Conservation (phyloP, 2,113 vertebrate species). For the Tragelaphus imberbis region DNA sequence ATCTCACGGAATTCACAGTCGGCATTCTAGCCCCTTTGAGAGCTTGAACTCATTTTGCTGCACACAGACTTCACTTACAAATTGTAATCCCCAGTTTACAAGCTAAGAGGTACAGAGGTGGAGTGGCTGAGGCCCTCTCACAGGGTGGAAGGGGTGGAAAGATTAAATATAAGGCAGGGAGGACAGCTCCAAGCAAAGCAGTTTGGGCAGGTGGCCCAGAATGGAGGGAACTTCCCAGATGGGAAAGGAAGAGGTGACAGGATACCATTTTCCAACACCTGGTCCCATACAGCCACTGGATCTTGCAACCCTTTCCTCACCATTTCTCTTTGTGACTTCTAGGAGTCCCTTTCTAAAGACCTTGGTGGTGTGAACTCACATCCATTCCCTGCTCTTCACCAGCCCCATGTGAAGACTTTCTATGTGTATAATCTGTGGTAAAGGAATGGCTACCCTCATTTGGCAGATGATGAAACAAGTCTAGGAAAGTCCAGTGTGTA, state of each 20-base stretch:
- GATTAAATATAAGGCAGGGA: not conserved
- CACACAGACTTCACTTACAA: not conserved
- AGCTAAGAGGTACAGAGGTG: not conserved
- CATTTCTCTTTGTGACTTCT: not conserved
- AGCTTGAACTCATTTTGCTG: not conserved
- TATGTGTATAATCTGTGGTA: rapidly evolving
- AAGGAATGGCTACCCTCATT: not conserved
- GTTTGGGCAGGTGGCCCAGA: not conserved
- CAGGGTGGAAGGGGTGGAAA: not conserved
- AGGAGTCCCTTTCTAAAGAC: not conserved
- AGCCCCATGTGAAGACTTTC: not conserved
- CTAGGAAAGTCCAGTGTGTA: not conserved
- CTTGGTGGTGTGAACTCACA: not conserved
- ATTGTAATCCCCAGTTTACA: not conserved
- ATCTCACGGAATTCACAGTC: not conserved
- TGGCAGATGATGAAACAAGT: not conserved
- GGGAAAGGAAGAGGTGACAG: not conserved
- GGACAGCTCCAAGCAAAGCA: not conserved
- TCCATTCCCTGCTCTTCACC: not conserved
- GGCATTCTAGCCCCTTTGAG: not conserved
- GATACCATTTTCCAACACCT: not conserved
- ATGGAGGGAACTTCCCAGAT: not conserved
- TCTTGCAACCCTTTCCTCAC: not conserved
- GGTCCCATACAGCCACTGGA: not conserved
- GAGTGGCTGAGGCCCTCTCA: not conserved